These are phyloP conservation scores for Drosophila suzukii DNA, from an alignment of 1,140 invertebrate genomes.

Conservation along the genomic window DNA sequence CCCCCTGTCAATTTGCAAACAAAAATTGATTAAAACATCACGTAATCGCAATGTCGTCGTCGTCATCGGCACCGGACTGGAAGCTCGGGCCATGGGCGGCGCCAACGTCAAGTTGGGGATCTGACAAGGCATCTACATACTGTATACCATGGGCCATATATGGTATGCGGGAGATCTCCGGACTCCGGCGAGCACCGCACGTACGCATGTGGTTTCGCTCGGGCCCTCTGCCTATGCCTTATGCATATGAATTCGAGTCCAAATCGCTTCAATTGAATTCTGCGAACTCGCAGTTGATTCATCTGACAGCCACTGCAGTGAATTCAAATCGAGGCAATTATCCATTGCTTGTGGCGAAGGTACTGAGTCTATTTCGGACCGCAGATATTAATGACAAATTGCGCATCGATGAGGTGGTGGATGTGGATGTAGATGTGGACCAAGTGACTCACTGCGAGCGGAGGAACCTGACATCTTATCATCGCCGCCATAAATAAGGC, in stretches of 20 bases:
- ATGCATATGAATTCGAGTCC: constrained; percentile 58
- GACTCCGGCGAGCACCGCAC: constrained; percentile 51
- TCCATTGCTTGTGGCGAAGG: constrained; percentile 4
- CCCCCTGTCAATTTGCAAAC: constrained; percentile 41
- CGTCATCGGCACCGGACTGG: constrained; percentile 13
- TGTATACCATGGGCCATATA: background rate
- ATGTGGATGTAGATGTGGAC: constrained; percentile 19
- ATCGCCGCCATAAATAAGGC: constrained; percentile 65
- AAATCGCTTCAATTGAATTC: constrained; percentile 59
- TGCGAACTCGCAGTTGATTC: constrained; percentile 60
- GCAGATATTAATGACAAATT: constrained; percentile 59
- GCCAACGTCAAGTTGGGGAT: constrained; percentile 45
- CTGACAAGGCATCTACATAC: constrained; percentile 12
- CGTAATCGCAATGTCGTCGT: constrained; percentile 58
- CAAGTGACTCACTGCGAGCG: constrained; percentile 59
- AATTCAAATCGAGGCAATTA: constrained; percentile 55
- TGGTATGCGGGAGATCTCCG: constrained; percentile 12
- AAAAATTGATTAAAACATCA: constrained; percentile 79
- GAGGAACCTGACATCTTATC: constrained; percentile 64
- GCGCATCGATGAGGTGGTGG: constrained; percentile 29
- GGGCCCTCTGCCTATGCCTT: constrained; percentile 4
- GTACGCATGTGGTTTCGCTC: constrained; percentile 57
- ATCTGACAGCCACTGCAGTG: constrained; percentile 29
- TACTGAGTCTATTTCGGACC: constrained; percentile 39
- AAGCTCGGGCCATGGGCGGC: constrained; percentile 36